These are phyloP conservation scores for Maconellicoccus hirsutus DNA, from an alignment of 1,140 invertebrate species.

Conservation along the genomic window DNA sequence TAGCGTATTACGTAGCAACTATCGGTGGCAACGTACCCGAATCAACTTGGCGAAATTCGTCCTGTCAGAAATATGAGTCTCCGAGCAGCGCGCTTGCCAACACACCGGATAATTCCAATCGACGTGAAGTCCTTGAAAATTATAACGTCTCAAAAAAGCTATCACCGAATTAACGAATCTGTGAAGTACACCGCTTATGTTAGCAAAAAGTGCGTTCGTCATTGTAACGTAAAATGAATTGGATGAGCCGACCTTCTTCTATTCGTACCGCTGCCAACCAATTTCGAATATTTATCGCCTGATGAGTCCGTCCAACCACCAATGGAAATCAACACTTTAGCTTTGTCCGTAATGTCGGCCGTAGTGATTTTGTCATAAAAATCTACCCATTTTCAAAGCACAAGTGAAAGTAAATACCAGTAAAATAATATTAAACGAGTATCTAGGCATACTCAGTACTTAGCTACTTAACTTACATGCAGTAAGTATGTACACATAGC, in stretches of 20 bases:
- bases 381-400: constrained; percentile 40
- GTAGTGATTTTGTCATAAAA: constrained; percentile 50
- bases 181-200: too few relatives aligned
- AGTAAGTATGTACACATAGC: too few relatives aligned
- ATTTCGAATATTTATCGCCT: constrained; percentile 67
- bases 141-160: constrained; percentile 54
- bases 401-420: too few relatives aligned
- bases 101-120: constrained; percentile 89
- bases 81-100: constrained; percentile 79
- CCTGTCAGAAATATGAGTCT: constrained; percentile 61
- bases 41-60: constrained; percentile 63
- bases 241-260: constrained; percentile 42
- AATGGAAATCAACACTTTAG: constrained; percentile 57
- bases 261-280: constrained; percentile 49
- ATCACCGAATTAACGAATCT: constrained; percentile 51
- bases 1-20: too few relatives aligned
- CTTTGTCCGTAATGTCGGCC: constrained; percentile 40
- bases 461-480: too few relatives aligned
- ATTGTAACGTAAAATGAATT: too few relatives aligned
- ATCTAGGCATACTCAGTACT: too few relatives aligned
- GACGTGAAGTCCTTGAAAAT: constrained; percentile 69
- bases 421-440: too few relatives aligned
- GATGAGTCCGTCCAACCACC: constrained; percentile 85
- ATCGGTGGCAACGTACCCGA: constrained; percentile 39
- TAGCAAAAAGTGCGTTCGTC: too few relatives aligned